Base-by-base conservation (phyloP, 2,888 invertebrate genomes). In the Athalia circularis region DNA sequence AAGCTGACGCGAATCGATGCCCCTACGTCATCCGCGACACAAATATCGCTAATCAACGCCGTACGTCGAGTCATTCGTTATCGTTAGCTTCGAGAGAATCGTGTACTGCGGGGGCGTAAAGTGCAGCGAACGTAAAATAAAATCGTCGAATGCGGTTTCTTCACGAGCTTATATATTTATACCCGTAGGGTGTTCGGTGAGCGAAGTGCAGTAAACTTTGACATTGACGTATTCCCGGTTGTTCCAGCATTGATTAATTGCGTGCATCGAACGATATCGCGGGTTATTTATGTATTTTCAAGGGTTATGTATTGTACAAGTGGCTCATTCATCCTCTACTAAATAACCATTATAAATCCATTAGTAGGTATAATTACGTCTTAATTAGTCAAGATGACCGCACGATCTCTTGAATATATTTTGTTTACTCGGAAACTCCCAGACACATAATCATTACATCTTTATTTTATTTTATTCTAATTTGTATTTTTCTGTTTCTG, bases 11-110 rank as follows among this genome's bases (percentile, higher is more conserved):
- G 75, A 64, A 75, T 75, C 75, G 75, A 75, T 75, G 75, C 61
- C 54, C 47, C 61, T 43, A 57, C 43, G 50, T 75, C 75, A 75
- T 48, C 75, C 50, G 29, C 62, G 75, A 75, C 75, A 62, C 61
- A 75, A 75, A 75, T 75, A 75, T 75, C 43, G 75, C 62, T 75
- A 62, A 75, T 75, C 75, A 75, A 75, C 75, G 72, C 75, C 75
- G 15, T 43, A 3, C 62, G 75, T 48, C 45, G 50, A 75, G 75
- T 50, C 75, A 75, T 75, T 75, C 75, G 75, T 75, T 75, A 75
- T 75, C 75, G 75, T 75, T 75, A 75, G 62, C 72, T 47, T 57
- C 13, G 45, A 45, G 59, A 72, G 72, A 72, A 72, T 47, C 72
- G 72, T 72, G 72, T 57, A 57, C 47, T 72, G 72, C 72, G 72